phyloP scores from a whole-genome alignment of 2,113 vertebrate species.

The Sardina pilchardus region DNA sequence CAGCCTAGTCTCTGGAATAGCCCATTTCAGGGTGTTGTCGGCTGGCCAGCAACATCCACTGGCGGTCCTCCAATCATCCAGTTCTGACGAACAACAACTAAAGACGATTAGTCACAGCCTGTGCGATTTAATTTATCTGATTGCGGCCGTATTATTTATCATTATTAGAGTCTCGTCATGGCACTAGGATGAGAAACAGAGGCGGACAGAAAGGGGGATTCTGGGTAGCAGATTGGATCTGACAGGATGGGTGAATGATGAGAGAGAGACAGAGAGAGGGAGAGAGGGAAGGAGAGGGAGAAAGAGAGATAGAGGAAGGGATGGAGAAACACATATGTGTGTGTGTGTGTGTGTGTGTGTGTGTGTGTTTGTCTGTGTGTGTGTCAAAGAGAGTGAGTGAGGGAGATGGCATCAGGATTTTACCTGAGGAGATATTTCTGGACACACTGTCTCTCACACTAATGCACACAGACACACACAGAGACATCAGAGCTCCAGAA shows the following conservation, averaged over 20 bases:
- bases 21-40: not conserved
- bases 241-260: conserved; percentile 5
- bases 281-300: not conserved
- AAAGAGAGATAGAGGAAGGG: not conserved
- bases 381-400: not conserved
- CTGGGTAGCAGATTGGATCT: conserved; percentile 60
- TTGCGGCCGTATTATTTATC: conserved; percentile 75
- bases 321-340: not conserved
- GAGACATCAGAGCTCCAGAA: not conserved
- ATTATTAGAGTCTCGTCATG: conserved; percentile 78
- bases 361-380: not conserved
- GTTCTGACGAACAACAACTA: not conserved
- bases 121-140: conserved; percentile 50
- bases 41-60: not conserved
- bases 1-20: not conserved
- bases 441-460: not conserved
- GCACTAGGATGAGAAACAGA: conserved; percentile 53
- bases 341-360: not conserved
- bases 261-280: conserved; percentile 23
- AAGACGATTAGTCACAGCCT: not conserved
- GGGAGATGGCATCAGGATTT: not conserved
- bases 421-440: not conserved
- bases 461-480: not conserved
- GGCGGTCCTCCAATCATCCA: not conserved
- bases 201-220: conserved; percentile 54